A percentile compares a stretch with the other conserved stretches of the same genome.
Conservation (phyloP, 2,113 vertebrate genomes). For the Himantopus leucocephalus region DNA sequence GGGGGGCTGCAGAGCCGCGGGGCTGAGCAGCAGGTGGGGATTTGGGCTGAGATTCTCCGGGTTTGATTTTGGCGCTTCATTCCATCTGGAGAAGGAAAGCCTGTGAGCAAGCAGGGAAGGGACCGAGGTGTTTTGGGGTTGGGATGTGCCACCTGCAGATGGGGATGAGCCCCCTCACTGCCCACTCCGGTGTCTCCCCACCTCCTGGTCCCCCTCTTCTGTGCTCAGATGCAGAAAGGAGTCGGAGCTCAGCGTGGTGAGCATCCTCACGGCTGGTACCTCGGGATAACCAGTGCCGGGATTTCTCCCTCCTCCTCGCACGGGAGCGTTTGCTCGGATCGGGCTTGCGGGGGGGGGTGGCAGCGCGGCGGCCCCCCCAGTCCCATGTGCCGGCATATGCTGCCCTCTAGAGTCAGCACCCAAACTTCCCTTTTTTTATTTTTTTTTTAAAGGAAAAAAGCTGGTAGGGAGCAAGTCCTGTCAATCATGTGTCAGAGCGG, state of each 20-base stretch:
- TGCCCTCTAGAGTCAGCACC: slow-evolving; percentile 64
- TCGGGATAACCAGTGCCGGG: background rate
- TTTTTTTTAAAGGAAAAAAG: background rate
- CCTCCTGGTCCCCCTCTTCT: background rate
- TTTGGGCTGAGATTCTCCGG: background rate
- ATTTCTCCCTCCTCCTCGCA: background rate
- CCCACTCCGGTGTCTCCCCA: fast-evolving
- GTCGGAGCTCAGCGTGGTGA: background rate
- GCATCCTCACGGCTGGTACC: background rate
- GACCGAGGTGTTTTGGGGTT: background rate
- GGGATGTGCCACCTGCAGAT: background rate
- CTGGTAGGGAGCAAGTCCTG: background rate
- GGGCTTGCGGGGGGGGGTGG: fast-evolving
- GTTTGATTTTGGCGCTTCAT: background rate
- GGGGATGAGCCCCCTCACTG: background rate
- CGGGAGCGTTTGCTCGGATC: background rate
- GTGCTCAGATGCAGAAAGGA: background rate
- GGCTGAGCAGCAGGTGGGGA: background rate
- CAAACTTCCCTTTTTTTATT: background rate
- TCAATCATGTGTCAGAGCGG: background rate
- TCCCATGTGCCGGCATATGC: slow-evolving; percentile 51
- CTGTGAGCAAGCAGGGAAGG: background rate
- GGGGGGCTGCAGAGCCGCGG: background rate
- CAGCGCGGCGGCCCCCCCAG: background rate
- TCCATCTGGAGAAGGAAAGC: background rate